Base-by-base conservation (phyloP, 2,888 invertebrate species). In the Caenorhabditis virilis region DNA sequence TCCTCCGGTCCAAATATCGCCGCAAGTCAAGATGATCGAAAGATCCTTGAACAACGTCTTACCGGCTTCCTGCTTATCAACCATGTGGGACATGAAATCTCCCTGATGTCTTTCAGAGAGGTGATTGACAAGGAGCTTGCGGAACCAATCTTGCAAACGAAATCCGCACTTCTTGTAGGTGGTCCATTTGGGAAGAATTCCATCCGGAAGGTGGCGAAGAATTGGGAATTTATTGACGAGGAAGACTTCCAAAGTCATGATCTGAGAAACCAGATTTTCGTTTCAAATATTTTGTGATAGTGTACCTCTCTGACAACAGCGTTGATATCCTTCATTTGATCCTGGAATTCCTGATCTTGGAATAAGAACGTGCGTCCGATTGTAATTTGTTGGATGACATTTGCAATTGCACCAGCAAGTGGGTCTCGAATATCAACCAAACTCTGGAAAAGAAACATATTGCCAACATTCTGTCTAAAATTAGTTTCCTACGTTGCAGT, bases 1-100 rank as follows among this genome's bases (percentile, higher is more conserved):
- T 15, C 82, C 82, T 13, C 79, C 82, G n/a, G 81, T 79, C 82
- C 82, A 82, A 55, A 82, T 66, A 47, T 82, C 82, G 9, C 79
- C 82, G 15, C 78, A 67, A 15, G 74, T 72, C n/a, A 80, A 51
- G 4, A 75, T 73, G 25, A 76, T 58, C 27, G 80, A 75, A 30
- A 73, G 42, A 33, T 76, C 67, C 13, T 63, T 57, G 58, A 64
- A 64, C 30, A 50, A 36, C 22, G 45, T 55, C 23, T 59, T 38
- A 26, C 55, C 52, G 0, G 51, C 38, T 48, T 65, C 64, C 48
- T 59, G 51, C 25, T 50, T 35, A 39, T 64, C 64, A 46, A 64
- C 38, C 64, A 64, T 64, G 38, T 64, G 54, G 23, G 58, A 58
- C 64, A 64, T 64, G 26, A 58, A 64, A 47, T 64, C 59, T 30